phyloP scores from a whole-genome alignment of 2,797 vertebrate species.

The Sebastes jordani region DNA sequence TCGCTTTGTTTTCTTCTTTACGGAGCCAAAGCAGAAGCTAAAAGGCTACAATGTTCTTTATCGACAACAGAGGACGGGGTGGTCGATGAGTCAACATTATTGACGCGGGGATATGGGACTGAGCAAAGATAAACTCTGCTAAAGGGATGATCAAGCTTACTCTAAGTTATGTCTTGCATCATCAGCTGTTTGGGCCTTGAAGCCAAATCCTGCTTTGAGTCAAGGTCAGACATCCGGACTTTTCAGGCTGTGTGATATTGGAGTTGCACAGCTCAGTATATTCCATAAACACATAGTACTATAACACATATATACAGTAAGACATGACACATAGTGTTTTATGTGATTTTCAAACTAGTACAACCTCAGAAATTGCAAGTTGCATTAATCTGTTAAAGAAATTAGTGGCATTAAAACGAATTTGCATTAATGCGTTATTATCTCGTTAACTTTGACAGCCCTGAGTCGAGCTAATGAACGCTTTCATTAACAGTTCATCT shows the following conservation, averaged over 20 bases:
- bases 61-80: slow-evolving; percentile 49
- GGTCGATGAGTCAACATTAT: slow-evolving; percentile 71
- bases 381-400: no score
- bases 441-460: no score
- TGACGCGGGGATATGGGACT: slow-evolving; percentile 64
- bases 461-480: background rate
- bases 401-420: no score
- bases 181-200: slow-evolving; percentile 64
- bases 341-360: background rate
- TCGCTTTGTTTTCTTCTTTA: slow-evolving; percentile 43
- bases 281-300: background rate
- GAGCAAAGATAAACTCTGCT: slow-evolving; percentile 68
- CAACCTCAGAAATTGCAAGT: no score
- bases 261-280: slow-evolving; percentile 2
- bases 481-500: slow-evolving; percentile 1
- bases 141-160: slow-evolving; percentile 69
- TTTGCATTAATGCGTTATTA: no score
- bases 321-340: background rate
- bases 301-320: background rate
- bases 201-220: slow-evolving; percentile 59
- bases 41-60: slow-evolving; percentile 59
- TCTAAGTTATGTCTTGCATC: slow-evolving; percentile 62
- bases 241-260: slow-evolving; percentile 14
- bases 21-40: slow-evolving; percentile 48
- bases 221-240: slow-evolving; percentile 58